Evolutionary conservation across 2,113 vertebrate species (phyloP), one percentile per base, ranked within the genome.

Genomic region (Pampusana beccarii): DNA sequence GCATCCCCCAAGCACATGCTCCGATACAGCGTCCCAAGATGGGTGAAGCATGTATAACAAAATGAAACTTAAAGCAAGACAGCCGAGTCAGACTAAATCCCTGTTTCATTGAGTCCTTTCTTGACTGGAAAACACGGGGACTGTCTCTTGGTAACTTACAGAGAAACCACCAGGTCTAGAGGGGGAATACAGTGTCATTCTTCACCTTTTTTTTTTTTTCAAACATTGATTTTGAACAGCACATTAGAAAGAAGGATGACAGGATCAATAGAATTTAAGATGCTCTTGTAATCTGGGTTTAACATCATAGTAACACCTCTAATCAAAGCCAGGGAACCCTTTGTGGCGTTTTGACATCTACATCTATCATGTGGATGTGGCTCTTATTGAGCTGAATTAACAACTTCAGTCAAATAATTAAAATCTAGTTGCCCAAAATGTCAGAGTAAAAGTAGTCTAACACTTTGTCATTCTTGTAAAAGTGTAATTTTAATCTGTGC

Each of bases 241-340:
- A 92, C 56, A 89, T 96, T 94, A 92, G 81, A 96, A 96, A 89
- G 91, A 84, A 94, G 79, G 66, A 86, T 97, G 91, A 97, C 86
- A 97, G 90, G 97, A 98, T 97, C 92, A 90, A 96, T 92, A 97
- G 84, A 97, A 95, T 96, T 96, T 94, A 97, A 98, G 91, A 95
- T 93, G 97, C 86, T 94, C 89, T 96, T 90, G 93, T 97, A 97
- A 95, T 97, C 94, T 95, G 88, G 77, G 83, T 95, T 95, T 96
- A 98, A 97, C 87, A 94, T 53, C 67, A 67, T 53, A 96, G 87
- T 83, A 97, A 95, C 86, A 95, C 91, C 80, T 97, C 97, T 97
- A 97, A 97, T 97, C 95, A 97, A 96, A 97, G 91, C 88, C 26
- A 2, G 54, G 56, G 92, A 97, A 92, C 60, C 40, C 92, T 83